phyloP scores from a whole-genome alignment of 1,140 invertebrate species.

The Trypoxylus dichotomus region DNA sequence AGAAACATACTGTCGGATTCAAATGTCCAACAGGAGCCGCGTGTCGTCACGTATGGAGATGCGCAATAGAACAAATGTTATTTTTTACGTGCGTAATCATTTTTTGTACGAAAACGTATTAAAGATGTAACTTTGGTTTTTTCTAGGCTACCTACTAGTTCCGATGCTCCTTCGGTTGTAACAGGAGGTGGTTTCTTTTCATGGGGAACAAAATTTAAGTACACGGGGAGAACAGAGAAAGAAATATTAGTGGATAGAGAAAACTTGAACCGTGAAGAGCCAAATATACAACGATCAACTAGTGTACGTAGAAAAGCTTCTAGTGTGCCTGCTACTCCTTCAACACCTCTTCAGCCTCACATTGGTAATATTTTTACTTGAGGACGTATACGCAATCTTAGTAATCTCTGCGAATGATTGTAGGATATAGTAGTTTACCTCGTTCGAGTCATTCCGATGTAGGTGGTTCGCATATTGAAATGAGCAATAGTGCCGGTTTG shows the following conservation, averaged over 20 bases:
- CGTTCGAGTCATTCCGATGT: conserved; percentile 77
- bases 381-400: not conserved
- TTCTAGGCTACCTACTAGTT: conserved; percentile 78
- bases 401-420: not conserved
- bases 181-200: conserved; percentile 93
- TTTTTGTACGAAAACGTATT: conserved; percentile 44
- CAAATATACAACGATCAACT: conserved; percentile 61
- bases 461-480: conserved; percentile 58
- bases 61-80: conserved; percentile 94
- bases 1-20: conserved; percentile 94
- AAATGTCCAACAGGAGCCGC: conserved; percentile 89
- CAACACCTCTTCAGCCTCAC: conserved; percentile 69
- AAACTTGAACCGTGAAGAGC: conserved; percentile 61
- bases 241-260: conserved; percentile 79
- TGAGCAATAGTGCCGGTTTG: conserved; percentile 58
- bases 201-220: conserved; percentile 91
- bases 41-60: conserved; percentile 93
- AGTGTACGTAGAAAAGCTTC: conserved; percentile 75
- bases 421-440: conserved; percentile 81
- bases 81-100: conserved; percentile 99
- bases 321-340: conserved; percentile 83
- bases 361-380: conserved; percentile 52
- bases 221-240: conserved; percentile 83
- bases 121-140: conserved; percentile 31
- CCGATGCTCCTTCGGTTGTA: conserved; percentile 82